These are phyloP conservation scores for Bubo bubo DNA, from an alignment of 2,113 vertebrate species.

Conservation along the genomic window DNA sequence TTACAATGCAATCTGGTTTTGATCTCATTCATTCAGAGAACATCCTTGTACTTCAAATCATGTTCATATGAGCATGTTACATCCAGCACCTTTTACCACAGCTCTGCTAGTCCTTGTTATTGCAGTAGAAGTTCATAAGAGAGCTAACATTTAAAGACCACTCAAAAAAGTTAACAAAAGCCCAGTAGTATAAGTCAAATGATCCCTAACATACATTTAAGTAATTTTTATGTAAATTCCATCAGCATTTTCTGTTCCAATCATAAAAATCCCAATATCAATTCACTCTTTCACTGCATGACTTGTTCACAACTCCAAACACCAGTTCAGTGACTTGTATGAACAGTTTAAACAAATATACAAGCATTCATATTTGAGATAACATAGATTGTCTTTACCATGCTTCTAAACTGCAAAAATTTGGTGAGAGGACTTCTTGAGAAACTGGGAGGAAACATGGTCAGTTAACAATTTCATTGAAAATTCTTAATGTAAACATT, in stretches of 20 bases:
- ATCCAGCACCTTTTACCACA: background rate
- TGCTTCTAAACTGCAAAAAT: background rate
- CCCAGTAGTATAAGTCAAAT: background rate
- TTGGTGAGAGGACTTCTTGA: background rate
- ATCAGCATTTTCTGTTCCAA: background rate
- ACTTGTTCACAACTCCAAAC: background rate
- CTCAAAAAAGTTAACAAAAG: background rate
- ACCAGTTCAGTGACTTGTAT: background rate
- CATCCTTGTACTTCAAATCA: background rate
- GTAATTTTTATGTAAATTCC: background rate
- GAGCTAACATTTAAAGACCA: background rate
- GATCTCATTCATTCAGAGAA: background rate
- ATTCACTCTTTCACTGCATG: background rate
- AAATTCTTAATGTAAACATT: background rate
- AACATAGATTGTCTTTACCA: background rate
- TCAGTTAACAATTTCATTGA: background rate
- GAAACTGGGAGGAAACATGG: background rate
- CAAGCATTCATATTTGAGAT: background rate
- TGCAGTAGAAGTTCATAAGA: background rate
- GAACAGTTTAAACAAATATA: background rate
- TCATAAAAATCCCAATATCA: background rate
- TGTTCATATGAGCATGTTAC: background rate
- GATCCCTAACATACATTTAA: background rate
- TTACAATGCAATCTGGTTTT: background rate
- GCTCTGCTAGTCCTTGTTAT: background rate